phyloP scores from a whole-genome alignment of 2,797 vertebrate genomes.

The Cichlasoma orientale region DNA sequence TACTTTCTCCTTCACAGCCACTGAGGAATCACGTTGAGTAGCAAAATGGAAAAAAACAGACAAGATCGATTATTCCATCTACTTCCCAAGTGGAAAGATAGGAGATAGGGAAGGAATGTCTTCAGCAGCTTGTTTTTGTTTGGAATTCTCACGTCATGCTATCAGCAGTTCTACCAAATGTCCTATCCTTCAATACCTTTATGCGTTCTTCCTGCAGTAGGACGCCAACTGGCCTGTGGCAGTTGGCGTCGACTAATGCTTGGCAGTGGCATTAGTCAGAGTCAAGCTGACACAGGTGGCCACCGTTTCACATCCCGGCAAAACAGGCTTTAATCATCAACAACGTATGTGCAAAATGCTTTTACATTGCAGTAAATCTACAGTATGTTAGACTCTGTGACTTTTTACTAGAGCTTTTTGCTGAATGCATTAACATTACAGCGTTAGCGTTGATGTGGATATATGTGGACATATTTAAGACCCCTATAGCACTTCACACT shows the following conservation, averaged over 20 bases:
- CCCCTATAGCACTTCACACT: neutral
- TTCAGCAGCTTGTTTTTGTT: conserved; percentile 43
- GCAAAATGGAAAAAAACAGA: conserved; percentile 35
- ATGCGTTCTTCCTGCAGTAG: conserved; percentile 22
- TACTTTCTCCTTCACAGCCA: conserved; percentile 41
- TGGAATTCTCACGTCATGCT: conserved; percentile 14
- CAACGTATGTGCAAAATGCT: neutral
- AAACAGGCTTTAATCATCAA: conserved; percentile 8
- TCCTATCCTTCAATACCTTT: conserved; percentile 46
- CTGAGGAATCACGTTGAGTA: conserved; percentile 15
- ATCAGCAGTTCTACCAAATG: conserved; percentile 27
- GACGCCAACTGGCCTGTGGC: conserved; percentile 58
- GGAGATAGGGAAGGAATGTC: conserved; percentile 47
- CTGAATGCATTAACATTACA: neutral
- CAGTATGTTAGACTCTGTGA: neutral
- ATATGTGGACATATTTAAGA: neutral
- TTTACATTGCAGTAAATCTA: neutral
- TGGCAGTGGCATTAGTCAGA: conserved; percentile 44
- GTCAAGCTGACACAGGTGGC: conserved; percentile 47
- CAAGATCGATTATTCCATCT: conserved; percentile 43
- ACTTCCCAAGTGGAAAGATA: conserved; percentile 41
- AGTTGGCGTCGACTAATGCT: conserved; percentile 59
- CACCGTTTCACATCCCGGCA: conserved; percentile 22
- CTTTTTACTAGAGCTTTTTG: neutral
- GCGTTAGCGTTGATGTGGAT: neutral